Conservation (phyloP, 2,888 invertebrate species). For the Cephus sareptanus region DNA sequence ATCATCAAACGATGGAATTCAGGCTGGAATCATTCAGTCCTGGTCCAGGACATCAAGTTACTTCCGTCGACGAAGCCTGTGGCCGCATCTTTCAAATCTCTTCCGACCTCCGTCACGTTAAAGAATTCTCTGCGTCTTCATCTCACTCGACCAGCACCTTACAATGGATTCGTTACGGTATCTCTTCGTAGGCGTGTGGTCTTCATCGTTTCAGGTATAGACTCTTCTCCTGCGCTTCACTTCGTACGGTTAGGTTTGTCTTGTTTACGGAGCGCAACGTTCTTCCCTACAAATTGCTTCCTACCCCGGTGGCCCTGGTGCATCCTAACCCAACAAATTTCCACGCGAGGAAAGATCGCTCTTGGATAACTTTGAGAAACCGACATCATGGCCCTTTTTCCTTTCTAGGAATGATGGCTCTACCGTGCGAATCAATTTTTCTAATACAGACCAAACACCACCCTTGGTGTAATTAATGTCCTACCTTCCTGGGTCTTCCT, state of each 20-base stretch:
- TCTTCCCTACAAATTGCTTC: conserved; percentile 16
- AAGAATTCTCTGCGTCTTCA: background rate
- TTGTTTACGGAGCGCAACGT: conserved; percentile 12
- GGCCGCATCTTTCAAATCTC: background rate
- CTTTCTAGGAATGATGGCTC: background rate
- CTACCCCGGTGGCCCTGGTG: conserved; percentile 13
- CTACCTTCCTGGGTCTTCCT: background rate
- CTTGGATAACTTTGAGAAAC: background rate
- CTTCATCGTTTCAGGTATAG: conserved; percentile 4
- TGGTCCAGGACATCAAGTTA: background rate
- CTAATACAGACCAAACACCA: background rate
- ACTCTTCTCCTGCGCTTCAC: background rate
- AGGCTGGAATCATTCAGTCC: background rate
- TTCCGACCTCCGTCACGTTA: background rate
- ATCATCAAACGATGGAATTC: background rate
- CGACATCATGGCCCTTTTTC: background rate
- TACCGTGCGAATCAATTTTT: background rate
- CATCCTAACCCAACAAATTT: conserved; percentile 12
- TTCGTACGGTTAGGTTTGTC: background rate
- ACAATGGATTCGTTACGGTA: conserved; percentile 19
- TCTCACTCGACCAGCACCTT: conserved; percentile 3
- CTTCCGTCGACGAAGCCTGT: background rate
- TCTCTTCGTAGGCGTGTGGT: conserved; percentile 12
- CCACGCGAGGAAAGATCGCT: conserved; percentile 5
- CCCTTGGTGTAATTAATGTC: background rate